Conservation (phyloP, 2,888 invertebrate species). For the Choreutis nemorana region DNA sequence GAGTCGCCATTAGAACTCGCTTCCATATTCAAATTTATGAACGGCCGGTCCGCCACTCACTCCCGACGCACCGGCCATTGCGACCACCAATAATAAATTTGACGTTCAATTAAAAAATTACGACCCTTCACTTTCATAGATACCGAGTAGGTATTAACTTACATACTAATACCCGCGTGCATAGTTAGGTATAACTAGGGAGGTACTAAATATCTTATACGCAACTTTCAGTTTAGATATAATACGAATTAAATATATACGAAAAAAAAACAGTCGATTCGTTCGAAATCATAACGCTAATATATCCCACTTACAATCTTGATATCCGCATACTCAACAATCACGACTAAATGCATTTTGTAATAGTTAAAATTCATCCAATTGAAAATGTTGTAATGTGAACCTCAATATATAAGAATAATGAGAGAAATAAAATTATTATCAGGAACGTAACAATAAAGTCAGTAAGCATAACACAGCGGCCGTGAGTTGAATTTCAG, state of each 20-base stretch:
- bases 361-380: too few relatives aligned
- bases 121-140: constrained; percentile 26
- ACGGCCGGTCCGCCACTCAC: constrained; percentile 25
- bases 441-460: constrained; percentile 4
- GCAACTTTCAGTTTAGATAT: too few relatives aligned
- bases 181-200: too few relatives aligned
- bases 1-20: constrained; percentile 67
- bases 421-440: neutral
- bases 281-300: too few relatives aligned
- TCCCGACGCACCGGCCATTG: constrained; percentile 35
- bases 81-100: constrained; percentile 43
- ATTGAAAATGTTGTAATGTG: too few relatives aligned
- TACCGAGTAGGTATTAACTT: neutral
- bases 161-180: too few relatives aligned
- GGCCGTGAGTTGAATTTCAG: constrained; percentile 3
- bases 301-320: too few relatives aligned
- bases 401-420: constrained; percentile 4
- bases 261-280: too few relatives aligned
- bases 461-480: constrained; percentile 15
- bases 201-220: too few relatives aligned
- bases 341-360: too few relatives aligned
- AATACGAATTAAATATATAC: too few relatives aligned
- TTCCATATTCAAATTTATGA: constrained; percentile 69
- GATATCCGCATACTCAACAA: too few relatives aligned
- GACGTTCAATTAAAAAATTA: constrained; percentile 52